Evolutionary conservation across 1,140 invertebrate genomes (phyloP), one percentile per base, ranked within the genome.

Genomic region (Araneus ventricosus): DNA sequence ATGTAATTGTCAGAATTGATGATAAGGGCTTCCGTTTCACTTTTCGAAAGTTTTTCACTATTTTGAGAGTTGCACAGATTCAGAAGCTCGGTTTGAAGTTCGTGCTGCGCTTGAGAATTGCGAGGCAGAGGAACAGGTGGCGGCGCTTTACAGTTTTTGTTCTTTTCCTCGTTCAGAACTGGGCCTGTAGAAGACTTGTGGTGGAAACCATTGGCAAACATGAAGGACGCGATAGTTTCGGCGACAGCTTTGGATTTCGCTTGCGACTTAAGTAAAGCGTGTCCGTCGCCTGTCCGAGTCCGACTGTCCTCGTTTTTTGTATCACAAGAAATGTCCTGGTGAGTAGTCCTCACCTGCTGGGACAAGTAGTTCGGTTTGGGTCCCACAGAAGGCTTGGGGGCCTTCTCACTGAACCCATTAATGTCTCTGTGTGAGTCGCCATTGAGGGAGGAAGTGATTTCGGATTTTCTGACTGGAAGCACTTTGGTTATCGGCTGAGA

Each of bases 1-100:
- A 93, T 87, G 22, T 93, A 93, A 67, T 93, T 93, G 30, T 93
- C 93, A 22, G 93, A 90, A 45, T 79, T 93, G 1, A 93, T 89
- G 24, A 89, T 41, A 30, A 39, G 10, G 20, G 63, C 20, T 27
- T 75, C 52, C 17, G 20, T 17, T 24, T 63, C 39, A 6, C 30
- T 84, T n/a, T 88, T 86, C n/a, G 37, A 37, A 14, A 59, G 41
- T 24, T 70, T 86, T 27, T 57, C 57, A 57, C 24, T 67, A 37
- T 52, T 85, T 8, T 92, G n/a, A n/a, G 79, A 37, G 34, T 79
- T 90, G 6, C 70, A 75, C n/a, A n/a, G n/a, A n/a, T n/a, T n/a
- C n/a, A n/a, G n/a, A n/a, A n/a, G n/a, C n/a, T n/a, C n/a, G n/a
- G n/a, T n/a, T n/a, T n/a, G n/a, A n/a, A 52, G 41, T 5, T 61